A percentile compares a stretch with the other conserved stretches of the same genome.
These are phyloP conservation scores for Propithecus perrieri DNA, from an alignment of 2,797 vertebrate genomes.

Conservation along the genomic window DNA sequence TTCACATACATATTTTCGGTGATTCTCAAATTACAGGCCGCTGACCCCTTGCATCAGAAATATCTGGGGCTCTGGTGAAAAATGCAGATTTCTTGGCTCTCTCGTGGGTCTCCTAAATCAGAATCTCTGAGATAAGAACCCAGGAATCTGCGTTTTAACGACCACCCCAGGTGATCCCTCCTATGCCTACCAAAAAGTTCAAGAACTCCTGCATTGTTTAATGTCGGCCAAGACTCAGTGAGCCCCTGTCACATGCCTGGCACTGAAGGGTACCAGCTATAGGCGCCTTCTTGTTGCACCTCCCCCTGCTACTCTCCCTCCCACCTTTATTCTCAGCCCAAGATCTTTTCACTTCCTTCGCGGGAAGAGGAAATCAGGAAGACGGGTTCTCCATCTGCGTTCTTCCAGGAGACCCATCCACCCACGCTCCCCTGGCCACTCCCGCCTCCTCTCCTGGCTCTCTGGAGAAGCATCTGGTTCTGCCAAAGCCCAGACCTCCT, in stretches of 20 bases:
- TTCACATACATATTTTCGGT: background rate
- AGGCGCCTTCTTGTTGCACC: background rate
- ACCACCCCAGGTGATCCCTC: background rate
- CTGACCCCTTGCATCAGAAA: background rate
- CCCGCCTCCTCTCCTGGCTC: background rate
- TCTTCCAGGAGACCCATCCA: background rate
- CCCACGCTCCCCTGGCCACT: background rate
- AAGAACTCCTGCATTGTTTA: background rate
- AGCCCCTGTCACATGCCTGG: background rate
- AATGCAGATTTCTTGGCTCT: background rate
- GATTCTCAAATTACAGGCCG: background rate
- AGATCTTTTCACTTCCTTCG: background rate
- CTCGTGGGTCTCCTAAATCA: background rate
- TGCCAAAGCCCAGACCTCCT: background rate
- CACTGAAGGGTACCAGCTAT: background rate
- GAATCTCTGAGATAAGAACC: background rate
- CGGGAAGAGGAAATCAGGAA: background rate
- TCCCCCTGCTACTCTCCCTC: background rate
- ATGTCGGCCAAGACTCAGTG: background rate
- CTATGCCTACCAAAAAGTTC: background rate
- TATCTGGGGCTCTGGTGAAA: background rate
- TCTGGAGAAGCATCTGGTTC: background rate
- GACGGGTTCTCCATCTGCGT: background rate
- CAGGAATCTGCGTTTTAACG: background rate
- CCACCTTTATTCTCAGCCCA: background rate